A percentile compares a stretch with the other conserved stretches of the same genome.
Conservation (phyloP, 2,888 invertebrate species). For the Ennomos fuscantarius region DNA sequence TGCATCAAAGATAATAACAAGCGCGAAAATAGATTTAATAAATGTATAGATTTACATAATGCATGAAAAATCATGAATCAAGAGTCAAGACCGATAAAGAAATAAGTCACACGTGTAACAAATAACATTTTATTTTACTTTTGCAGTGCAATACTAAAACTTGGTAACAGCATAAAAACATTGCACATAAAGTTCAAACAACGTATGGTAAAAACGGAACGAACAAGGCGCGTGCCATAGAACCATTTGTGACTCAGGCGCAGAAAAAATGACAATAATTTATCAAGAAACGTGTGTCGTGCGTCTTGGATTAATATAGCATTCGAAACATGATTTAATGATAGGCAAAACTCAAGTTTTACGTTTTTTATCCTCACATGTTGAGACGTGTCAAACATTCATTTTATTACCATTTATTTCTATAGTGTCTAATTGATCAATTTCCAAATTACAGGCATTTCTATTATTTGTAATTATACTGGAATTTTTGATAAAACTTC, state of each 20-base stretch:
- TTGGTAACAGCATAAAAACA: too few relatives aligned
- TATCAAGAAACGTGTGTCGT: conserved; percentile 43
- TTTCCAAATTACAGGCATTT: conserved; percentile 23
- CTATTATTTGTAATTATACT: conserved; percentile 24
- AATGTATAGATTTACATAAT: too few relatives aligned
- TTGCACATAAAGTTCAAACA: too few relatives aligned
- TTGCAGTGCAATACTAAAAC: too few relatives aligned
- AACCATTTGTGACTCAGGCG: conserved; percentile 44
- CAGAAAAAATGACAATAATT: conserved; percentile 42
- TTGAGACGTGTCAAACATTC: conserved; percentile 34
- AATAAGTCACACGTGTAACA: too few relatives aligned
- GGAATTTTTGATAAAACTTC: conserved; percentile 3
- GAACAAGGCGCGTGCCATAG: conserved; percentile 51
- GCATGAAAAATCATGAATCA: too few relatives aligned
- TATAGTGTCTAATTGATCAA: conserved; percentile 29
- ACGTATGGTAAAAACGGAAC: conserved; percentile 25
- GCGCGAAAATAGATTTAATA: too few relatives aligned
- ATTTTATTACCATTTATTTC: conserved; percentile 32
- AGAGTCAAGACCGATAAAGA: too few relatives aligned
- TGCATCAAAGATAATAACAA: too few relatives aligned
- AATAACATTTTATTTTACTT: too few relatives aligned
- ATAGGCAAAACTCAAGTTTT: conserved; percentile 39
- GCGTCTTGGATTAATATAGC: conserved; percentile 47
- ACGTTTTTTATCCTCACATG: conserved; percentile 24
- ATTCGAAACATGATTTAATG: conserved; percentile 40